Percentiles rank a stretch among this genome's conserved stretches.
Conservation (phyloP, 2,797 vertebrate genomes). For the Picus viridis region DNA sequence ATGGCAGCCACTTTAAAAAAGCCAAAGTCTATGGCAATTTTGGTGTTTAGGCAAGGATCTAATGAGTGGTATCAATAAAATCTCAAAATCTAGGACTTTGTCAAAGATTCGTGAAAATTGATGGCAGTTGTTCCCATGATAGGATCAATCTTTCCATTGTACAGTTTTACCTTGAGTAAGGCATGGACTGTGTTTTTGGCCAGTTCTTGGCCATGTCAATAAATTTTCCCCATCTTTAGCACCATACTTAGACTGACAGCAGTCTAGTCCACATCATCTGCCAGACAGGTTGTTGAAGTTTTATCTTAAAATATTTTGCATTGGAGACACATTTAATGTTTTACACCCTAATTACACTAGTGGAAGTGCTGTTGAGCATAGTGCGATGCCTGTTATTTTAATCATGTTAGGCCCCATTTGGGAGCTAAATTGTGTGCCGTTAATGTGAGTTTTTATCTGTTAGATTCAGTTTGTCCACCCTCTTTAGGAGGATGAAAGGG, state of each 20-base stretch:
- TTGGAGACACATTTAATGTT: neutral
- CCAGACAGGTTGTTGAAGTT: neutral
- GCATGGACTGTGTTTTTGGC: neutral
- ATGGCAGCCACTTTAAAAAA: neutral
- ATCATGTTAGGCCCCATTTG: neutral
- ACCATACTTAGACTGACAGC: neutral
- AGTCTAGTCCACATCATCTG: neutral
- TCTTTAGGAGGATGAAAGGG: neutral
- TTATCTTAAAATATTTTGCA: neutral
- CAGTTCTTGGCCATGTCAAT: neutral
- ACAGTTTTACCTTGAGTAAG: neutral
- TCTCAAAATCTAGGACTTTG: neutral
- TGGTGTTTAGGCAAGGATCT: neutral
- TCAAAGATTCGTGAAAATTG: neutral
- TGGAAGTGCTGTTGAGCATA: slow-evolving; percentile 8
- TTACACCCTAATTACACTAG: neutral
- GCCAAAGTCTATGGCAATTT: fast-evolving
- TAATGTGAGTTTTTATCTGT: neutral
- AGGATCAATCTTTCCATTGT: neutral
- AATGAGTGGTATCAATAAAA: neutral
- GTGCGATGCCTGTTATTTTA: slow-evolving; percentile 48
- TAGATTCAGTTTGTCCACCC: neutral
- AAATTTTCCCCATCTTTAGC: neutral
- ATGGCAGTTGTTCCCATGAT: neutral
- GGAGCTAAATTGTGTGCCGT: slow-evolving; percentile 1